Percentiles rank a stretch among this genome's conserved stretches.
These are phyloP conservation scores for Leuctra nigra DNA, from an alignment of 2,888 invertebrate species.

Conservation along the genomic window DNA sequence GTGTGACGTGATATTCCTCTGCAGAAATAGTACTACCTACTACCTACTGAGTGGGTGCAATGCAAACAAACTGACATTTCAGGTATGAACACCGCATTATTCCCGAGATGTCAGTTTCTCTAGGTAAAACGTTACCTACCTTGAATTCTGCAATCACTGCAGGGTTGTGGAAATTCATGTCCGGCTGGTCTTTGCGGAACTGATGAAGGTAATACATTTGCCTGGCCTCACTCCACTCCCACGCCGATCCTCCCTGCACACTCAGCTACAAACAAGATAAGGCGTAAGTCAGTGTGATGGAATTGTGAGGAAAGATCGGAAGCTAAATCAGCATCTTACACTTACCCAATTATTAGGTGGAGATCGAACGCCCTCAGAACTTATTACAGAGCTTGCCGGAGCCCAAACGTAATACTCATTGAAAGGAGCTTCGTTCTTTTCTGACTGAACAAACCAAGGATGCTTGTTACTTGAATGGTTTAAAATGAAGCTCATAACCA, in stretches of 20 bases:
- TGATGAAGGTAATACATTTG: constrained; percentile 65
- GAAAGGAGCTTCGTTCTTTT: constrained; percentile 50
- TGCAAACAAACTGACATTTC: no score
- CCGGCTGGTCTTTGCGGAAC: constrained; percentile 54
- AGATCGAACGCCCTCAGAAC: constrained; percentile 36
- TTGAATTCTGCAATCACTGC: constrained; percentile 47
- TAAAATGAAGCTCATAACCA: constrained; percentile 70
- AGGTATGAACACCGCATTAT: no score
- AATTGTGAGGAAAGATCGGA: no score
- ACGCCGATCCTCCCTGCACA: constrained; percentile 57
- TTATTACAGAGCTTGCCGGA: constrained; percentile 39
- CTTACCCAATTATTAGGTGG: constrained; percentile 70
- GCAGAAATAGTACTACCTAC: no score
- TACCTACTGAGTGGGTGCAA: no score
- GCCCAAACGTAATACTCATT: constrained; percentile 76
- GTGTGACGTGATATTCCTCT: no score
- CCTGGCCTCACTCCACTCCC: constrained; percentile 57
- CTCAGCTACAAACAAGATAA: constrained; percentile 36
- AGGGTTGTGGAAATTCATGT: constrained; percentile 61
- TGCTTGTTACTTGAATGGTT: constrained; percentile 62
- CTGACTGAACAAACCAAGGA: constrained; percentile 63
- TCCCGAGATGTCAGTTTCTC: no score
- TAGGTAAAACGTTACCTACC: constrained; percentile 29
- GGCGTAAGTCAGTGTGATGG: no score
- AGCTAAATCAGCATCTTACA: no score